Percentiles rank a stretch among this genome's conserved stretches.
Conservation (phyloP, 64 coral and sea anemone species). For the Porites lutea region DNA sequence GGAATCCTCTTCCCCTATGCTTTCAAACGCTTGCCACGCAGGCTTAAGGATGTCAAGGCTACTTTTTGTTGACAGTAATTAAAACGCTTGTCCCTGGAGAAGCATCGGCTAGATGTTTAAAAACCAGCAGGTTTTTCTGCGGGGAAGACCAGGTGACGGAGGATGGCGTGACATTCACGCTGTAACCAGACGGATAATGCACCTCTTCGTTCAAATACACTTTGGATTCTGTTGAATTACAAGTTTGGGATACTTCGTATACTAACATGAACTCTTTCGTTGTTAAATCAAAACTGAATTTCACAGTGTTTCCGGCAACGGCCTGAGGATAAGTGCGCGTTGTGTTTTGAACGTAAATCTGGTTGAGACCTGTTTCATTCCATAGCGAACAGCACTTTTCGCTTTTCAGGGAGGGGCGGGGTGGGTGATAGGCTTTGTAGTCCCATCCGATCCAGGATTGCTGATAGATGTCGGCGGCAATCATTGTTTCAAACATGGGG, state of each 20-base stretch:
- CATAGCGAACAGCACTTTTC: slow-evolving; percentile 55
- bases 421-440: slow-evolving; percentile 70
- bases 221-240: slow-evolving; percentile 64
- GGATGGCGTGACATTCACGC: slow-evolving; percentile 49
- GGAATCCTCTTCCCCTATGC: no score
- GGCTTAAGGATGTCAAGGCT: no score
- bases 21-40: no score
- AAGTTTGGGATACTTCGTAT: slow-evolving; percentile 62
- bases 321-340: slow-evolving; percentile 74
- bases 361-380: slow-evolving; percentile 66
- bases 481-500: slow-evolving; percentile 75
- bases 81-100: neutral
- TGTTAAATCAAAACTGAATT: slow-evolving; percentile 65
- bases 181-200: slow-evolving; percentile 61
- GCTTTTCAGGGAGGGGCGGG: neutral
- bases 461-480: slow-evolving; percentile 68
- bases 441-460: slow-evolving; percentile 97
- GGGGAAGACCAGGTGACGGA: slow-evolving; percentile 45
- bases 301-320: slow-evolving; percentile 79
- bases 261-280: slow-evolving; percentile 73
- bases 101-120: neutral
- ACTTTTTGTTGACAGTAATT: slow-evolving; percentile 2
- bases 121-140: slow-evolving; percentile 14
- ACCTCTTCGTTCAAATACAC: slow-evolving; percentile 83
- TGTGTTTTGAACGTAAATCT: slow-evolving; percentile 69